Evolutionary conservation across 2,113 vertebrate species (phyloP).

Genomic region (Myiagra hebetior): DNA sequence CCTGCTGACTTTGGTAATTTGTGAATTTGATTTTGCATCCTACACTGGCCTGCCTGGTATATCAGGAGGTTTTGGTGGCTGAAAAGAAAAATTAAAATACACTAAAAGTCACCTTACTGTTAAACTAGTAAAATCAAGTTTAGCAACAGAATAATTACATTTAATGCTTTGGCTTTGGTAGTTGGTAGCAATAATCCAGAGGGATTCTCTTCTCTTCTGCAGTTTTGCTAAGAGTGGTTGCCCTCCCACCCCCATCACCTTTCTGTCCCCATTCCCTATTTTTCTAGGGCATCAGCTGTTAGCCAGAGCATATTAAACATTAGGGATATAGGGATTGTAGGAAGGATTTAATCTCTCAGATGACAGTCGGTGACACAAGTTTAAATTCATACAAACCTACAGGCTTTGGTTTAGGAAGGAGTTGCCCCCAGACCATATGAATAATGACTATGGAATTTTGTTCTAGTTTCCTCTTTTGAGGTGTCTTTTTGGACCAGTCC

Average conservation of each 20-base stretch:
- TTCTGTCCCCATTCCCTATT: not conserved
- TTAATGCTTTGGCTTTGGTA: not conserved
- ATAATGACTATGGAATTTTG: not conserved
- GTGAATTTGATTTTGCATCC: not conserved
- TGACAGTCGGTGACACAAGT: fast-evolving
- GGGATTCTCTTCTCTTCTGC: not conserved
- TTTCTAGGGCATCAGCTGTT: not conserved
- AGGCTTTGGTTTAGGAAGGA: not conserved
- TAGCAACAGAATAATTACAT: not conserved
- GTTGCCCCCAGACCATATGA: not conserved
- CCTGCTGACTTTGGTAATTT: not conserved
- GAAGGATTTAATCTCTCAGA: not conserved
- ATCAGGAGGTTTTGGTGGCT: not conserved
- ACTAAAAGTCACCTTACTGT: not conserved
- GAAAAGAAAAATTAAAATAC: not conserved
- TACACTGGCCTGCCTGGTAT: not conserved
- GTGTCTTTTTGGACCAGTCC: not conserved
- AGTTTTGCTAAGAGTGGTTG: not conserved
- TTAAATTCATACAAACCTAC: not conserved
- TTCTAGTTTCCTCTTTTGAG: not conserved
- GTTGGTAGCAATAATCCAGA: not conserved
- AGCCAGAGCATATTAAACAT: not conserved
- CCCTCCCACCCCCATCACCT: not conserved
- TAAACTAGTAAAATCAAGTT: not conserved
- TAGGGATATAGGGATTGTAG: not conserved